Conservation (phyloP, 2,888 invertebrate genomes). For the Tenodera sinensis region DNA sequence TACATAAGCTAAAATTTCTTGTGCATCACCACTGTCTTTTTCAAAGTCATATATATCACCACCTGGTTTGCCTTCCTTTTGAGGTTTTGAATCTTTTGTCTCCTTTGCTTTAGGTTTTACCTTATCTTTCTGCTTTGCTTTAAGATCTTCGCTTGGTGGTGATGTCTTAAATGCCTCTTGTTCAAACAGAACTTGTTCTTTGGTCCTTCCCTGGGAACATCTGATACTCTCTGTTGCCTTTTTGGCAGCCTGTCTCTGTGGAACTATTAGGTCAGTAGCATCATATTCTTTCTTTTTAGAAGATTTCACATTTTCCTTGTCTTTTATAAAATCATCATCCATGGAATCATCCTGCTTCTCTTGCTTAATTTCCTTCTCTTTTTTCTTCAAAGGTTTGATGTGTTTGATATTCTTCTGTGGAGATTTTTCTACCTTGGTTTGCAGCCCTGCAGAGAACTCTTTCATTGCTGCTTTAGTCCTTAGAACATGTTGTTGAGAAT, state of each 20-base stretch:
- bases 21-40: slow-evolving; percentile 57
- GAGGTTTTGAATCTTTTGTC: slow-evolving; percentile 23
- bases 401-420: slow-evolving; percentile 39
- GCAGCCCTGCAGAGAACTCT: slow-evolving; percentile 62
- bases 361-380: slow-evolving; percentile 44
- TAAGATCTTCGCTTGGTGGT: slow-evolving; percentile 1
- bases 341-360: slow-evolving; percentile 42
- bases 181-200: slow-evolving; percentile 36
- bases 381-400: slow-evolving; percentile 41
- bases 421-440: slow-evolving; percentile 34
- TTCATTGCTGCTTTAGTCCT: slow-evolving; percentile 83
- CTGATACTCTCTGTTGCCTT: slow-evolving; percentile 86
- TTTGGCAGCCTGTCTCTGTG: slow-evolving; percentile 86
- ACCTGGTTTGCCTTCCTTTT: slow-evolving; percentile 37
- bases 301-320: slow-evolving; percentile 50
- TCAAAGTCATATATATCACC: slow-evolving; percentile 57
- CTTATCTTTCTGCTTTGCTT: slow-evolving; percentile 24
- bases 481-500: slow-evolving; percentile 64
- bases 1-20: slow-evolving; percentile 72
- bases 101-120: slow-evolving; percentile 26
- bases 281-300: slow-evolving; percentile 41
- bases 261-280: slow-evolving; percentile 81
- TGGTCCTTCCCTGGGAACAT: slow-evolving; percentile 43
- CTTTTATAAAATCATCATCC: slow-evolving; percentile 48
- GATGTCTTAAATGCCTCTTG: slow-evolving; percentile 27